phyloP scores from a whole-genome alignment of 2,888 invertebrate genomes.

The Lasioglossum leucozonium region DNA sequence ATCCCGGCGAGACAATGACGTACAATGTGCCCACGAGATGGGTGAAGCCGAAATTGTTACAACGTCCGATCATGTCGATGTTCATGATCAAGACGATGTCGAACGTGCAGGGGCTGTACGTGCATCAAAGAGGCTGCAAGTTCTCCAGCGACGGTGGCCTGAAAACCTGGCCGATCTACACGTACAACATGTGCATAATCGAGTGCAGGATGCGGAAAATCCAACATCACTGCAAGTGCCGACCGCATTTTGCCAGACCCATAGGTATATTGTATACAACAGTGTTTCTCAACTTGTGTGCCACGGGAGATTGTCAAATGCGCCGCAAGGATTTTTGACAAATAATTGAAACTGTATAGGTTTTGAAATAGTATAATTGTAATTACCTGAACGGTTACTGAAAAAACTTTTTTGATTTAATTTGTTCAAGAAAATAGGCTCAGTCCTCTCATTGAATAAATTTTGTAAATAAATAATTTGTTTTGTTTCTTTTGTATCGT shows the following conservation, averaged over 20 bases:
- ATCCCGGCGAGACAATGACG: conserved; percentile 27
- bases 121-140: conserved; percentile 88
- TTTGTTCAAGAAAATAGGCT: too few relatives aligned
- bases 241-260: conserved; percentile 90
- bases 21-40: background rate
- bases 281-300: too few relatives aligned
- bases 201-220: conserved; percentile 89
- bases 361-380: too few relatives aligned
- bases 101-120: conserved; percentile 54
- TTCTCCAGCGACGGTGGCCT: conserved; percentile 89
- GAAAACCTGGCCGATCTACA: conserved; percentile 89
- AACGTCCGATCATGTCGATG: background rate
- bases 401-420: too few relatives aligned
- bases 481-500: too few relatives aligned
- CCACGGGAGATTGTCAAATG: too few relatives aligned
- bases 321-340: too few relatives aligned
- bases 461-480: too few relatives aligned
- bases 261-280: conserved; percentile 85
- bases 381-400: too few relatives aligned
- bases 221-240: conserved; percentile 88
- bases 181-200: conserved; percentile 89
- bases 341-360: too few relatives aligned
- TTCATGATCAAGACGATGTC: conserved; percentile 44
- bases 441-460: too few relatives aligned
- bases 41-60: background rate